Percentiles rank a stretch among this genome's conserved stretches.
Conservation (phyloP, 1,140 invertebrate genomes). For the Holcopasites calliopsidis region DNA sequence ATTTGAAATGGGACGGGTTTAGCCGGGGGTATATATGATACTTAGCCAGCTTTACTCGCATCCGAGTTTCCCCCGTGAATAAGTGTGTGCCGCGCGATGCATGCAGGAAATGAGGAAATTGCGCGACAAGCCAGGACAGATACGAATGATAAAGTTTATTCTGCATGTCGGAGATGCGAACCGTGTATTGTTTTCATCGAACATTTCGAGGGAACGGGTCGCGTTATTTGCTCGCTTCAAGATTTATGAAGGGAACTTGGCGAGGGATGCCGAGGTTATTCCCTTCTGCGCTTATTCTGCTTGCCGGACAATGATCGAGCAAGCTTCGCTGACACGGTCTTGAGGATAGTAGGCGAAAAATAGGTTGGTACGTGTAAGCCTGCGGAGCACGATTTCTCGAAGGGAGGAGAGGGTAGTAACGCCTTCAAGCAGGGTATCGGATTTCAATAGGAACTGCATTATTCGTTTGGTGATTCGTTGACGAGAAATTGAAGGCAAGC, state of each 20-base stretch:
- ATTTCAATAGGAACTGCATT: too few species aligned
- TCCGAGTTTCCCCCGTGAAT: background rate
- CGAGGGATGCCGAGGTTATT: background rate
- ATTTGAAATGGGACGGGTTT: background rate
- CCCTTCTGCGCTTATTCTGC: too few species aligned
- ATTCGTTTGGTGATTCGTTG: too few species aligned
- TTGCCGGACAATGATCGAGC: too few species aligned
- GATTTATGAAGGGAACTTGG: background rate
- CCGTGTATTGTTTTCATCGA: background rate
- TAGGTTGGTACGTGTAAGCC: too few species aligned
- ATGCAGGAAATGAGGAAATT: conserved; percentile 1
- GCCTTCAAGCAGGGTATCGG: too few species aligned
- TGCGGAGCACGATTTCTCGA: too few species aligned
- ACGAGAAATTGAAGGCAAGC: background rate
- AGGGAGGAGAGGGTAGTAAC: too few species aligned
- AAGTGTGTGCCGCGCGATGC: background rate
- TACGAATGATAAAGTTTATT: conserved; percentile 31
- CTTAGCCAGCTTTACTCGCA: background rate
- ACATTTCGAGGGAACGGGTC: background rate
- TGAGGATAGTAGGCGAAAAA: too few species aligned
- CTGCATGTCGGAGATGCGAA: background rate
- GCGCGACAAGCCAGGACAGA: background rate
- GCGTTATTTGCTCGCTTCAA: background rate
- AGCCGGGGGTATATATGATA: too few species aligned
- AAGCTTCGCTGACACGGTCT: too few species aligned